phyloP scores from a whole-genome alignment of 2,113 vertebrate species.

The Zapornia atra region DNA sequence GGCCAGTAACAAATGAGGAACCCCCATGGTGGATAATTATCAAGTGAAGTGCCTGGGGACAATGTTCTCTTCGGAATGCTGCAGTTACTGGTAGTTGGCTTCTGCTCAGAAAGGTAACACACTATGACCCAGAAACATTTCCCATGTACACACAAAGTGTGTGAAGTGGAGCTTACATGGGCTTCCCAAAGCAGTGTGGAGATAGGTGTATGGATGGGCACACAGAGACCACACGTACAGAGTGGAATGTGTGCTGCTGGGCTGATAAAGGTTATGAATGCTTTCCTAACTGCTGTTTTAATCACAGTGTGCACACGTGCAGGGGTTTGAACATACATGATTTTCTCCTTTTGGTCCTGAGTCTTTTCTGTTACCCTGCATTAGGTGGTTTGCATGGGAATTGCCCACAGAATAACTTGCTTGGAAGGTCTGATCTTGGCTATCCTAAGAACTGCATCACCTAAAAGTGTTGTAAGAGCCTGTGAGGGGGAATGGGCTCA shows the following conservation, averaged over 20 bases:
- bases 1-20: background rate
- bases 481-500: background rate
- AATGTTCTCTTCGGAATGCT: slow-evolving; percentile 29
- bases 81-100: background rate
- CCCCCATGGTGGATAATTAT: slow-evolving; percentile 26
- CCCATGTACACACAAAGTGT: background rate
- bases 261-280: background rate
- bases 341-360: background rate
- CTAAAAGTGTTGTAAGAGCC: background rate
- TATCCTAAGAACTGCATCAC: background rate
- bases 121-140: slow-evolving; percentile 37
- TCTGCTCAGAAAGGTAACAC: background rate
- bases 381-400: background rate
- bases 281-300: background rate
- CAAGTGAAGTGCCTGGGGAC: background rate
- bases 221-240: fast-evolving
- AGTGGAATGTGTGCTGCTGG: background rate
- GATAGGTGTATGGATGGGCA: background rate
- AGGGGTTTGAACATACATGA: fast-evolving
- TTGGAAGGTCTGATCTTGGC: background rate
- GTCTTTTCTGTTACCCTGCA: background rate
- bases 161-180: background rate
- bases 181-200: background rate
- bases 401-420: background rate
- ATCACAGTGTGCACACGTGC: fast-evolving